A percentile compares a stretch with the other conserved stretches of the same genome.
phyloP scores from a whole-genome alignment of 1,140 invertebrate species.

The Dendroctonus valens region DNA sequence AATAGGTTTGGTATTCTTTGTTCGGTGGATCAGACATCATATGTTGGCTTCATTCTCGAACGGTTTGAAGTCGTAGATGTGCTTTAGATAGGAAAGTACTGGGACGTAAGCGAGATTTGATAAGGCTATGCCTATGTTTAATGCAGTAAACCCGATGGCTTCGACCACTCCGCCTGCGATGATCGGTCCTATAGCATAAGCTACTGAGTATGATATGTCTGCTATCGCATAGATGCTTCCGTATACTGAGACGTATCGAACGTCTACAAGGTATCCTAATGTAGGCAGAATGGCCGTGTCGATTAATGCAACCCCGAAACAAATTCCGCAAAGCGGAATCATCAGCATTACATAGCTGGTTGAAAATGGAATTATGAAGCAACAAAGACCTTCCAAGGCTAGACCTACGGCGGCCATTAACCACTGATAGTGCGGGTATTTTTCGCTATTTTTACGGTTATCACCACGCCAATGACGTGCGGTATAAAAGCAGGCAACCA shows the following conservation, averaged over 20 bases:
- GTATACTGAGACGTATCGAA: conserved; percentile 96
- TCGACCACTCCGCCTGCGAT: conserved; percentile 96
- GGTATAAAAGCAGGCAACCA: conserved; percentile 99
- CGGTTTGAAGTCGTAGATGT: conserved; percentile 96
- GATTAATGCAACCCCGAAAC: conserved; percentile 98
- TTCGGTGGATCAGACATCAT: conserved; percentile 88
- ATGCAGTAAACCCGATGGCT: conserved; percentile 90
- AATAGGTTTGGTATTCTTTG: conserved; percentile 93
- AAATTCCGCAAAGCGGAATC: conserved; percentile 96
- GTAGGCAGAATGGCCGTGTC: conserved; percentile 97
- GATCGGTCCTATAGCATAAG: conserved; percentile 98
- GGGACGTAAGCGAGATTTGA: conserved; percentile 93
- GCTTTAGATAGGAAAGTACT: conserved; percentile 79
- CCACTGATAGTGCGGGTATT: conserved; percentile 96
- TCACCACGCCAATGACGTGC: conserved; percentile 93
- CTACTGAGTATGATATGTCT: conserved; percentile 98
- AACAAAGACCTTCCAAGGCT: conserved; percentile 92
- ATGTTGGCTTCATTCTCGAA: conserved; percentile 90
- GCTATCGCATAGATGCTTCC: conserved; percentile 99
- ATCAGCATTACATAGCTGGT: conserved; percentile 90
- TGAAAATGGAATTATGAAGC: conserved; percentile 94
- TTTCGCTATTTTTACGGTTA: conserved; percentile 94
- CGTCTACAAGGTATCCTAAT: conserved; percentile 95
- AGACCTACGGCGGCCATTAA: conserved; percentile 91
- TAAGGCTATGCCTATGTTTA: conserved; percentile 94